Percentiles rank a stretch among this genome's conserved stretches.
These are phyloP conservation scores for Turnix velox DNA, from an alignment of 2,113 vertebrate genomes.

Conservation along the genomic window DNA sequence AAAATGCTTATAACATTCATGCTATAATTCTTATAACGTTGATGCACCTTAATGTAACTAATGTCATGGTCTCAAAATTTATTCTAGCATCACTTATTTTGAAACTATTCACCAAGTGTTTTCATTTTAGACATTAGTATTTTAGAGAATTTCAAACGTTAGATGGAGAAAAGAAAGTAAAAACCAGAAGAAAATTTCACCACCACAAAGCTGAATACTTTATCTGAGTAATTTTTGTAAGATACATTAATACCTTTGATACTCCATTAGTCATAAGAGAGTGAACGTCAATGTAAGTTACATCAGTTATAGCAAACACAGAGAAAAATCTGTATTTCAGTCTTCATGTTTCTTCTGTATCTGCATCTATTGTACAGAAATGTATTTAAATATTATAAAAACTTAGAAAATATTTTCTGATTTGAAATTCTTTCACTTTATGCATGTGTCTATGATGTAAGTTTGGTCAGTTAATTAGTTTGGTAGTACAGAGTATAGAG, in stretches of 20 bases:
- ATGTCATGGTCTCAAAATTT: neutral
- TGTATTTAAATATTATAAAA: neutral
- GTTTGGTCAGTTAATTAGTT: neutral
- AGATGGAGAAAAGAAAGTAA: neutral
- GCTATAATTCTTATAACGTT: neutral
- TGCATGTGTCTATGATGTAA: neutral
- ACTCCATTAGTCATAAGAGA: neutral
- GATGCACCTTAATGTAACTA: neutral
- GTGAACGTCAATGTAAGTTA: neutral
- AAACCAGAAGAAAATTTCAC: neutral
- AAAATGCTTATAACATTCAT: neutral
- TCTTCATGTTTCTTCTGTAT: neutral
- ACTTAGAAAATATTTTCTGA: neutral
- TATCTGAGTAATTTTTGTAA: neutral
- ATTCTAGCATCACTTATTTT: neutral
- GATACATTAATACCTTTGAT: neutral
- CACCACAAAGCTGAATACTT: neutral
- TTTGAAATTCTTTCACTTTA: neutral
- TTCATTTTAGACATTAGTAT: neutral
- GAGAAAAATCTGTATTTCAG: neutral
- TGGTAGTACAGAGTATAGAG: neutral
- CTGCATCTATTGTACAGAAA: neutral
- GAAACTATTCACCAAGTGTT: neutral
- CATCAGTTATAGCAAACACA: neutral
- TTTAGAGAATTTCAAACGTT: neutral